Percentiles rank a stretch among this genome's conserved stretches.
phyloP scores from a whole-genome alignment of 37 sponge, comb jelly and placozoan genomes.

The Petrosia ficiformis region DNA sequence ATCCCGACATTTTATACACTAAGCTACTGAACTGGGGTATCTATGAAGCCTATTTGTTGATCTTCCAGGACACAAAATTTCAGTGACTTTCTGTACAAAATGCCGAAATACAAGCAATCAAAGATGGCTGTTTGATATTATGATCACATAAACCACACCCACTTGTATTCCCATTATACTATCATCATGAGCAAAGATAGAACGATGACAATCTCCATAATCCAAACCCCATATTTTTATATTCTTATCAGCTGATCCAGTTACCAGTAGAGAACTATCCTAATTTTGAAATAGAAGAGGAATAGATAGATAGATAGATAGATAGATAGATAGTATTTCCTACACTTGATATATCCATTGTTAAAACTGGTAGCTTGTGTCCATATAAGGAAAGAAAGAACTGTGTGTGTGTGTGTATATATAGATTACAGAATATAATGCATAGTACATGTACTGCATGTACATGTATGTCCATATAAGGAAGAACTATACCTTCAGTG shows the following conservation, averaged over 20 bases:
- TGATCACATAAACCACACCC: too few relatives aligned
- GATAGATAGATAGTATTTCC: conserved; percentile 2
- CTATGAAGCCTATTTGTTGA: too few relatives aligned
- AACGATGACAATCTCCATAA: conserved; percentile 97
- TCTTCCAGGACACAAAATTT: too few relatives aligned
- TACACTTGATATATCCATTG: conserved; percentile 95
- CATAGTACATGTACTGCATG: not conserved
- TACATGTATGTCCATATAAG: not conserved
- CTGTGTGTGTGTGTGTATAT: conserved; percentile 25
- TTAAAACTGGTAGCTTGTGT: conserved; percentile 93
- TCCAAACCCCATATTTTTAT: conserved; percentile 96
- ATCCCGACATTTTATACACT: too few relatives aligned
- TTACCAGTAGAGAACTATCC: conserved; percentile 88
- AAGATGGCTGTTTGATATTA: too few relatives aligned
- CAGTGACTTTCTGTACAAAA: too few relatives aligned
- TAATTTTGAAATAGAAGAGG: conserved; percentile 17
- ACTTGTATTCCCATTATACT: conserved; percentile 78
- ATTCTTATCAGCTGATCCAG: conserved; percentile 95
- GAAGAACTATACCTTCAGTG: conserved; percentile 65
- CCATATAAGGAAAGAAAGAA: conserved; percentile 95
- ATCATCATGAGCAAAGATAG: conserved; percentile 96
- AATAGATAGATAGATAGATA: not conserved
- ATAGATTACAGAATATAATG: not conserved
- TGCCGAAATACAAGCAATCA: too few relatives aligned
- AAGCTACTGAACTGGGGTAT: too few relatives aligned